Conservation (phyloP, 1,140 invertebrate species). For the Saxidomus purpurata region DNA sequence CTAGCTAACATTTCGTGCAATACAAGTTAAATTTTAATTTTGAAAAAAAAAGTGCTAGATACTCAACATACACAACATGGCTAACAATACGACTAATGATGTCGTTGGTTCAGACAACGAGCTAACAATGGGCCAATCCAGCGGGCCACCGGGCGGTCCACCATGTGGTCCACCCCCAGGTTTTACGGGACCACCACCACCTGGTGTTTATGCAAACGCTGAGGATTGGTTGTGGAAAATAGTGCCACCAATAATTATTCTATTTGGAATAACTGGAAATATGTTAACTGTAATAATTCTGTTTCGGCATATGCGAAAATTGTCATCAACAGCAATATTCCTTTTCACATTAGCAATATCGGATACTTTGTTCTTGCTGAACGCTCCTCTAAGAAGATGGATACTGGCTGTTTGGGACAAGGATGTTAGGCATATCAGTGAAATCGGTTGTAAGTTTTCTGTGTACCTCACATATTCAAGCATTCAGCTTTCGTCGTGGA, state of each 20-base stretch:
- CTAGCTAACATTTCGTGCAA: too few species aligned
- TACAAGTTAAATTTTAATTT: too few species aligned
- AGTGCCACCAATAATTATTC: slow-evolving; percentile 65
- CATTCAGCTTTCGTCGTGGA: slow-evolving; percentile 73
- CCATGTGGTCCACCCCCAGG: not conserved
- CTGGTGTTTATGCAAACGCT: not conserved
- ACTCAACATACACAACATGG: too few species aligned
- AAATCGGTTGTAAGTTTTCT: slow-evolving; percentile 70
- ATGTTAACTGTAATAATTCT: slow-evolving; percentile 68
- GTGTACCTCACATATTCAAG: slow-evolving; percentile 67
- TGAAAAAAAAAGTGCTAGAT: too few species aligned
- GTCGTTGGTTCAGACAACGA: too few species aligned
- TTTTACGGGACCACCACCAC: slow-evolving; percentile 25
- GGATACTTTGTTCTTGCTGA: slow-evolving; percentile 70
- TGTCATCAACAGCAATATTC: slow-evolving; percentile 67
- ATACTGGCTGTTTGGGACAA: slow-evolving; percentile 54
- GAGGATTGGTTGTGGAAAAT: slow-evolving; percentile 24
- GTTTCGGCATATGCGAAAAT: slow-evolving; percentile 22
- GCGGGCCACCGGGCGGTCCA: not conserved
- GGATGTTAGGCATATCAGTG: slow-evolving; percentile 67
- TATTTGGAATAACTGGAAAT: slow-evolving; percentile 72
- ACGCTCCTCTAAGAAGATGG: slow-evolving; percentile 73
- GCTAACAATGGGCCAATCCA: too few species aligned
- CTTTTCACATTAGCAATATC: slow-evolving; percentile 68
- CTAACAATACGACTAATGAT: too few species aligned